phyloP scores from a whole-genome alignment of 2,888 invertebrate genomes.

The Lepidocyrtoides sp. region DNA sequence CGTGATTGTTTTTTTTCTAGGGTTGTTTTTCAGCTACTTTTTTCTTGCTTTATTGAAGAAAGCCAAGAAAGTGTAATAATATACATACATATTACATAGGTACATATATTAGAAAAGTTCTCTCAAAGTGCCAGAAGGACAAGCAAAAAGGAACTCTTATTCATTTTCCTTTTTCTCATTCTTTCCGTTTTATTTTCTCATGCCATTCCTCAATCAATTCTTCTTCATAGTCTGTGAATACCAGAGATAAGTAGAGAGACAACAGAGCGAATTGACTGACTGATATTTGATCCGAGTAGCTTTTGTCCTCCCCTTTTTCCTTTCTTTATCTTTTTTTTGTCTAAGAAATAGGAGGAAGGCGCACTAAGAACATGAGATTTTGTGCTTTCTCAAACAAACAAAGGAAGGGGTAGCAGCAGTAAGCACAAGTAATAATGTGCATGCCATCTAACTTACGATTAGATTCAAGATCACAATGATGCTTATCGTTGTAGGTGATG shows the following conservation, averaged over 20 bases:
- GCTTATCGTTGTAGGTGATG: not conserved
- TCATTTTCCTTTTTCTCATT: constrained; percentile 27
- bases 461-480: constrained; percentile 55
- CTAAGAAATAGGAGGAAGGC: constrained; percentile 56
- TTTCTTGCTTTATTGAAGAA: not conserved
- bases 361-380: constrained; percentile 64
- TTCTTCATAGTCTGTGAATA: constrained; percentile 41
- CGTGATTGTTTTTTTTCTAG: constrained; percentile 58
- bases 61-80: not conserved
- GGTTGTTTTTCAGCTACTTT: not conserved
- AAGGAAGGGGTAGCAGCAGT: not conserved
- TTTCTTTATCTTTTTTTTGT: constrained; percentile 61
- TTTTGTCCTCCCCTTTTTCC: constrained; percentile 68
- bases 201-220: constrained; percentile 49
- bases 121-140: not conserved
- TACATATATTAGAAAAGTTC: constrained; percentile 14
- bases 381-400: constrained; percentile 52
- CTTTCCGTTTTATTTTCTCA: constrained; percentile 14
- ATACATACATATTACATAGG: too few relatives aligned
- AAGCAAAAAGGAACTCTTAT: constrained; percentile 28
- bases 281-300: constrained; percentile 70
- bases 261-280: constrained; percentile 61
- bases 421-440: constrained; percentile 39
- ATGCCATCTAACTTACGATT: constrained; percentile 45
- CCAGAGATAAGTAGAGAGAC: constrained; percentile 32